Evolutionary conservation across 2,888 invertebrate species (phyloP).

Genomic region (Pyrrhosoma nymphula): DNA sequence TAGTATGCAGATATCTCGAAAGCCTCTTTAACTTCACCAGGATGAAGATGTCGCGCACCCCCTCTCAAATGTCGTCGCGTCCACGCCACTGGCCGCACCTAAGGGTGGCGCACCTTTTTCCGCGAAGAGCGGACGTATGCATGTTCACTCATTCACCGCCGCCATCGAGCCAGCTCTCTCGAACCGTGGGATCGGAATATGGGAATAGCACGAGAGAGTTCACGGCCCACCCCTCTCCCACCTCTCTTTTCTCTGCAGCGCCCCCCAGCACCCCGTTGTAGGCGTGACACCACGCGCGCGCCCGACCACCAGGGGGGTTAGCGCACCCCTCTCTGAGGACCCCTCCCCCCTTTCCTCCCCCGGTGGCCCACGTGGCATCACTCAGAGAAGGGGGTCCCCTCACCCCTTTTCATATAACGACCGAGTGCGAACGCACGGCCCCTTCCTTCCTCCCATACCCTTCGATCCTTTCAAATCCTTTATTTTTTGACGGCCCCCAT

Average conservation of each 20-base stretch:
- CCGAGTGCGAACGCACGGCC: background rate
- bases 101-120: background rate
- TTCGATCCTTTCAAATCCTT: too few species aligned
- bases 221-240: background rate
- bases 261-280: background rate
- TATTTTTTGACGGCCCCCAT: too few species aligned
- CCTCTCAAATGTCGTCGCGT: too few species aligned
- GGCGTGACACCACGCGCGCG: conserved; percentile 7
- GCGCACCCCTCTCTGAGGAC: background rate
- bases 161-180: background rate
- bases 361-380: background rate
- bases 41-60: too few species aligned
- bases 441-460: background rate
- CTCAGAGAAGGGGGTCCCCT: background rate
- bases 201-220: background rate
- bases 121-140: background rate
- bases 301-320: background rate
- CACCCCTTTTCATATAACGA: background rate
- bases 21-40: too few species aligned
- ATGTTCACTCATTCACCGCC: too few species aligned
- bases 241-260: background rate
- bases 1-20: too few species aligned
- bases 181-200: background rate
- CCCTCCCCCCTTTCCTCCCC: background rate
- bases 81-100: background rate